Base-by-base conservation (phyloP, 2,888 invertebrate genomes). In the Nomada fabriciana region DNA sequence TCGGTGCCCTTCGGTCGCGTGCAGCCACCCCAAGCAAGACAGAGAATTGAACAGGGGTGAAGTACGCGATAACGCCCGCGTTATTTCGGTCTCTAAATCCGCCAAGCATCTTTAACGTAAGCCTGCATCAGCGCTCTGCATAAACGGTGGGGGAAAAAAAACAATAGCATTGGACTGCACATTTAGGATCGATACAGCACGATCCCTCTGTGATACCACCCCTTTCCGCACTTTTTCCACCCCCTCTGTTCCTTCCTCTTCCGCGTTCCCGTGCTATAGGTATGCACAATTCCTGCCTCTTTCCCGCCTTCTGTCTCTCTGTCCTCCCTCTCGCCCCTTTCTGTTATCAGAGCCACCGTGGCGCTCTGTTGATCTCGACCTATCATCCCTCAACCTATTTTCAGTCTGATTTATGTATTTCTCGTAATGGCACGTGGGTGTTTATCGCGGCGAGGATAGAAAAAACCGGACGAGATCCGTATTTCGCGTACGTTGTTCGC, bases 121-220 rank as follows among this genome's bases (percentile, higher is more conserved):
- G 65, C 47, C 52, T 63, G 20, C 57, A n/a, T 63, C 64, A 55
- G 47, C 61, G 23, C 61, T 20, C 68, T 43, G 70, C 23, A 74
- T 76, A 77, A 81, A 75, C 55, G 43, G 50, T 10, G 50, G 57
- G 57, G 23, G n/a, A 42, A 23, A 70, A 57, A 77, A 82, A 82
- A 83, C 76, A 82, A 75, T 78, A 70, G 57, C 78, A 78, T 70
- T 61, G 82, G 78, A 78, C 82, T 82, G 82, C 69, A 82, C 78
- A 78, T 82, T 82, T 68, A 75, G 74, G 83, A 83, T 82, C 82
- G 82, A 82, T 83, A 82, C 77, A 55, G 77, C 81, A 74, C 81
- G 77, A 83, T 81, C 81, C 71, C 71, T 65, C 64, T 75, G 81
- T 61, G 81, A 81, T 83, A 77, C 63, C 36, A 10, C 53, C 68